Conservation (phyloP, 1,140 invertebrate species). For the Amphibalanus amphitrite region DNA sequence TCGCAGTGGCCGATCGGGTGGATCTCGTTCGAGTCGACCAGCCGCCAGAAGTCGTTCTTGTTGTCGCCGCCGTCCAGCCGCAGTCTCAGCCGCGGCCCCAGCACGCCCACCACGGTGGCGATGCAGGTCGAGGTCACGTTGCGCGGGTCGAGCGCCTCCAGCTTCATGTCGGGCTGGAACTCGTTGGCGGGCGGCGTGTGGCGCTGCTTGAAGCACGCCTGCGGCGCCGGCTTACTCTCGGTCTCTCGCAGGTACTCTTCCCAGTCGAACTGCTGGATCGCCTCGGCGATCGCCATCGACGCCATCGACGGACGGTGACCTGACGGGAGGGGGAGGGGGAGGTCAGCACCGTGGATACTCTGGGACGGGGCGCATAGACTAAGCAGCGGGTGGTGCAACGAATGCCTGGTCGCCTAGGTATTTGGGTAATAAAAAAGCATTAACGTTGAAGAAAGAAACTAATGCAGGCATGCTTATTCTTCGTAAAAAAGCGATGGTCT, state of each 20-base stretch:
- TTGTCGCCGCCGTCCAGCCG: conserved; percentile 90
- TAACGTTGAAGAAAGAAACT: too few species aligned
- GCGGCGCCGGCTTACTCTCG: conserved; percentile 56
- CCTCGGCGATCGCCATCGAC: neutral
- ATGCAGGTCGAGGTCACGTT: conserved; percentile 92
- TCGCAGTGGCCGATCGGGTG: conserved; percentile 88
- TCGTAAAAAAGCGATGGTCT: too few species aligned
- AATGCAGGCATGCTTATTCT: too few species aligned
- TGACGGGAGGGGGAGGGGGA: conserved; percentile 7
- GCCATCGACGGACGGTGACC: neutral
- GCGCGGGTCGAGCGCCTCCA: conserved; percentile 85
- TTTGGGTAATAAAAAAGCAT: too few species aligned
- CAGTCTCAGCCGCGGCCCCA: conserved; percentile 70
- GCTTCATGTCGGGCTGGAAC: conserved; percentile 85
- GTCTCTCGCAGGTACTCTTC: conserved; percentile 68
- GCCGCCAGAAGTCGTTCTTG: conserved; percentile 93
- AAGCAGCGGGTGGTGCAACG: too few species aligned
- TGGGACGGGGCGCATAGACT: too few species aligned
- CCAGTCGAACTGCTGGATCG: conserved; percentile 54
- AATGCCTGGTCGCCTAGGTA: too few species aligned
- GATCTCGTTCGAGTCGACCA: conserved; percentile 87
- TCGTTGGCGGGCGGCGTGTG: conserved; percentile 67
- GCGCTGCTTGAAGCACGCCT: conserved; percentile 80
- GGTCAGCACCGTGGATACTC: too few species aligned
- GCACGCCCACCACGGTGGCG: conserved; percentile 77